These are phyloP conservation scores for Delia radicum DNA, from an alignment of 1,140 invertebrate species.

Conservation along the genomic window DNA sequence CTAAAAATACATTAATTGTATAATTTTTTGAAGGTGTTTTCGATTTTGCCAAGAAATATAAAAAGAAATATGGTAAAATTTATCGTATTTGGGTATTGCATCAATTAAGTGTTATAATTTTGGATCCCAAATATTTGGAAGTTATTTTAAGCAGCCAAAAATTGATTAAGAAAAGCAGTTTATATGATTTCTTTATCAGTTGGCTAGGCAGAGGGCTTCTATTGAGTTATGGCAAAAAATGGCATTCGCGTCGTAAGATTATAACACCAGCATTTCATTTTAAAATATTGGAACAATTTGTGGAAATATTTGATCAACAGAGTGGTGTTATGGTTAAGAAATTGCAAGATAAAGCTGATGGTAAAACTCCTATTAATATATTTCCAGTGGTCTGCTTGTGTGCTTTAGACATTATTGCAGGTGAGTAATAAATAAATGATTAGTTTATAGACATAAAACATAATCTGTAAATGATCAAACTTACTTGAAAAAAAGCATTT, in stretches of 20 bases:
- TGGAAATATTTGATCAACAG: conserved; percentile 70
- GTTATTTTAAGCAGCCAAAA: conserved; percentile 34
- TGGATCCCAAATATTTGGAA: conserved; percentile 36
- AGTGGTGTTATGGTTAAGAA: conserved; percentile 59
- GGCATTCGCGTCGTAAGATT: conserved; percentile 73
- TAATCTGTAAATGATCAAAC: too few relatives aligned
- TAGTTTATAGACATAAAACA: too few relatives aligned
- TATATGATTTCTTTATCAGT: conserved; percentile 60
- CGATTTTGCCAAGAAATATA: conserved; percentile 31
- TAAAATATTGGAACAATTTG: conserved; percentile 76
- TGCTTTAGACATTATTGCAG: conserved; percentile 27
- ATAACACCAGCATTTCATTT: conserved; percentile 85
- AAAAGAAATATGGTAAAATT: conserved; percentile 21
- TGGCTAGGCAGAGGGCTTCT: conserved; percentile 50
- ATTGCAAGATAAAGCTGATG: conserved; percentile 48
- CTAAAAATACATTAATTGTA: neutral
- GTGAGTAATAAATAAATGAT: too few relatives aligned
- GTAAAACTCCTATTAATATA: conserved; percentile 24
- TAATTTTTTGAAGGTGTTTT: conserved; percentile 29
- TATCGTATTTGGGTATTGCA: conserved; percentile 52
- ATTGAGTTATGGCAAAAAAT: conserved; percentile 62
- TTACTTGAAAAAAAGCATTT: too few relatives aligned
- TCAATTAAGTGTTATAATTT: conserved; percentile 35
- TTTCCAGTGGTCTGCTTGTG: conserved; percentile 7
- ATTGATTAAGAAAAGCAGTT: conserved; percentile 57